These are phyloP conservation scores for Acholoe squamosa DNA, from an alignment of 2,888 invertebrate species.

Conservation along the genomic window DNA sequence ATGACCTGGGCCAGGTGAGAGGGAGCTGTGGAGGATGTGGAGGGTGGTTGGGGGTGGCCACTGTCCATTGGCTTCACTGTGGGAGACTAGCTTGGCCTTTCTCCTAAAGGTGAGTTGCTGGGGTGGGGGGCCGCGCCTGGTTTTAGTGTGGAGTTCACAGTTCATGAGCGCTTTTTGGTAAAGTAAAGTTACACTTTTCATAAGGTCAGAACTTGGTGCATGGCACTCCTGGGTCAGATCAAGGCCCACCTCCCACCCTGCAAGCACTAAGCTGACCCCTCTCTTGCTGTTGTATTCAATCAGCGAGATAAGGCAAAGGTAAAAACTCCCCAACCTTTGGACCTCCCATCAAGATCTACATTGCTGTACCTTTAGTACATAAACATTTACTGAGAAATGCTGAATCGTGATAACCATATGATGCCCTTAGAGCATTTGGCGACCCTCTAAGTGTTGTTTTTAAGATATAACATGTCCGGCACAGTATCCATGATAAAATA, in stretches of 20 bases:
- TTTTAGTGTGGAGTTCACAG: slow-evolving; percentile 9
- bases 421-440: too few relatives aligned
- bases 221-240: neutral
- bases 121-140: neutral
- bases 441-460: too few relatives aligned
- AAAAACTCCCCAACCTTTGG: neutral
- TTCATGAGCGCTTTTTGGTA: slow-evolving; percentile 13
- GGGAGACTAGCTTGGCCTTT: neutral
- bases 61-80: neutral
- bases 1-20: slow-evolving; percentile 17
- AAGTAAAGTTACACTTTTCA: slow-evolving; percentile 36
- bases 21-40: neutral
- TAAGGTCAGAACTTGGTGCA: slow-evolving; percentile 23
- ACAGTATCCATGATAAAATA: too few relatives aligned
- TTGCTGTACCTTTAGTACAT: too few relatives aligned
- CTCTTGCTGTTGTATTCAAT: neutral
- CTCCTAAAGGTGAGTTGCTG: neutral
- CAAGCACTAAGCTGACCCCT: neutral
- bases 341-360: neutral
- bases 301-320: neutral
- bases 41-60: neutral
- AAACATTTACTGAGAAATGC: too few relatives aligned
- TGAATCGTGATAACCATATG: too few relatives aligned
- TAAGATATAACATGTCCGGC: too few relatives aligned
- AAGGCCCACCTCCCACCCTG: slow-evolving; percentile 11